Base-by-base conservation (phyloP, 2,797 vertebrate species). In the Buceros bicornis region DNA sequence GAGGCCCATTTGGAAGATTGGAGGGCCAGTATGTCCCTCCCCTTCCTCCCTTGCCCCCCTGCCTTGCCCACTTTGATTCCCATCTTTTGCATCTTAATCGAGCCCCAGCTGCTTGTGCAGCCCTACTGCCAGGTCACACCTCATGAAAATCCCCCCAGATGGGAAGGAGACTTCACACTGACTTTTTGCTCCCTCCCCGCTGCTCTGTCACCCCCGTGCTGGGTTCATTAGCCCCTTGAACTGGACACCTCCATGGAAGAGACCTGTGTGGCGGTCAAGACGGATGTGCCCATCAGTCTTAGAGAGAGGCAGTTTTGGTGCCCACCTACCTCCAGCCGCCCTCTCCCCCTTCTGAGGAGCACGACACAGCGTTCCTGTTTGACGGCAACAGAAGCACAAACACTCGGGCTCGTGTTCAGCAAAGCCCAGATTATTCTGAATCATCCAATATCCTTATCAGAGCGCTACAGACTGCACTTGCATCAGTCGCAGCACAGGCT, bases 391-490 rank as follows among this genome's bases (percentile, higher is more conserved):
- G 83, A 82, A 96, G 89, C 82, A 21, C 69, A 82, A 83, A 73
- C 33, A 1, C 51, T 57, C 0, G 2, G 82, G 80, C 82, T 95
- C 50, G 14, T 14, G 13, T 69, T 94, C 64, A 76, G 97, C 90
- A 92, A 82, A 94, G 87, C 87, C 56, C 13, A 62, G 90, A 92
- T 96, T 86, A 85, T 93, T 97, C 67, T 95, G 95, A 91, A 94
- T 95, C 95, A 96, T 89, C 90, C 95, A 15, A 25, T 51, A 29
- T 82, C 94, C 97, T 97, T 97, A 97, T 97, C 96, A 93, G 96
- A 70, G 87, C 8, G 1, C 62, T 81, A 17, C 97, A 97, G 97
- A 47, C 56, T 6, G 84, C 0, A 11, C 92, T 89, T 67, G 82
- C 90, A 92, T 95, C 97, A 93, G 91, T 93, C 82, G 60, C 79